Evolutionary conservation across 2,888 invertebrate genomes (phyloP), one percentile per base, ranked within the genome.

Genomic region (Nemurella pictetii): DNA sequence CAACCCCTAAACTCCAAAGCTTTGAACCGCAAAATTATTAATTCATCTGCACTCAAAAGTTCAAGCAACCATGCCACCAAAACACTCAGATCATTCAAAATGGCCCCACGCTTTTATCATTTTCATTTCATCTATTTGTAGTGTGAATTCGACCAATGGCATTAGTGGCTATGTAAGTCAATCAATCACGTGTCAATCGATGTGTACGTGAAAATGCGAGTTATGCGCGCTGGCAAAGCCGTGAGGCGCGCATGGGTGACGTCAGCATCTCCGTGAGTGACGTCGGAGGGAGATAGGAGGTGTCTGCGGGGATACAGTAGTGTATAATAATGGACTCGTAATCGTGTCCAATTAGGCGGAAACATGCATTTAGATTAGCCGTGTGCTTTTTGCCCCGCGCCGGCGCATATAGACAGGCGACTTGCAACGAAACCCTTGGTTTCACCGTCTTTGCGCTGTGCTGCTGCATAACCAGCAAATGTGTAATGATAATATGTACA

Each of bases 321-420:
- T 27, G 80, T 30, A 30, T 80, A 30, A 80, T 80, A 80, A 80
- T 80, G 35, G 80, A 80, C 80, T 80, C 30, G 36, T 80, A 80
- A 80, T 80, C 80, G 80, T 30, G 25, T 32, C 80, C 80, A 80
- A 80, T 80, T 80, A 80, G 80, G 32, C 35, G 20, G 35, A n/a
- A 29, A 80, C 80, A 80, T 35, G 80, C 80, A 26, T 80, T 80
- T 80, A 80, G 28, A 78, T 78, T 20, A 29, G 78, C 55, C 55
- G 55, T 20, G 20, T 20, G 20, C 55, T 55, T 55, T 55, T 55
- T 55, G 55, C 55, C 9, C 20, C 9, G 55, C n/a, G n/a, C n/a
- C n/a, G n/a, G n/a, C n/a, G 20, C 20, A 55, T 55, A 55, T 20
- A 20, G 55, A 55, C 15, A 55, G 55, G 55, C 55, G 20, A 20